A percentile compares a stretch with the other conserved stretches of the same genome.
phyloP scores from a whole-genome alignment of 2,888 invertebrate species.

The Notocelia uddmanniana region DNA sequence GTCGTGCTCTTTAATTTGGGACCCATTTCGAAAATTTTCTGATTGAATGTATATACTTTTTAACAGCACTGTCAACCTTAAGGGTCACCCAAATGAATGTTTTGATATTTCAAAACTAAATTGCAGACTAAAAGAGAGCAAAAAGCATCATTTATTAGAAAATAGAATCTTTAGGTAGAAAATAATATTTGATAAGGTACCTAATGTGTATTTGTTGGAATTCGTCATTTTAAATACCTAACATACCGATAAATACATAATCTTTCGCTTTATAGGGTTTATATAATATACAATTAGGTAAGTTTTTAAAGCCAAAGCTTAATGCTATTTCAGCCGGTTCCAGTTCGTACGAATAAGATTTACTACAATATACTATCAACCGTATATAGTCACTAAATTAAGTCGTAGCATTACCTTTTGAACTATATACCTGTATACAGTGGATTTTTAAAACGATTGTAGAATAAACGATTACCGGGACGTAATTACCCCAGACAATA shows the following conservation, averaged over 20 bases:
- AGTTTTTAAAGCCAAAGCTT: constrained; percentile 71
- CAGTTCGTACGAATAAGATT: constrained; percentile 53
- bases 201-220: constrained; percentile 34
- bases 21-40: too few species aligned
- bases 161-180: constrained; percentile 31
- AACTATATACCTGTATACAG: constrained; percentile 47
- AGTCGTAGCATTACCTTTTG: constrained; percentile 57
- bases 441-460: constrained; percentile 60
- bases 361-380: constrained; percentile 55
- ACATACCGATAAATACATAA: constrained; percentile 44
- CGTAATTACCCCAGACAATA: constrained; percentile 73
- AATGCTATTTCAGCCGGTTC: constrained; percentile 62
- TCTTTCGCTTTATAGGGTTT: constrained; percentile 58
- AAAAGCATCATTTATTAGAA: constrained; percentile 38
- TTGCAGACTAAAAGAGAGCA: constrained; percentile 18
- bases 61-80: too few species aligned
- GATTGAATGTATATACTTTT: too few species aligned
- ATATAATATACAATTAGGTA: constrained; percentile 57
- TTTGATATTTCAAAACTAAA: neutral
- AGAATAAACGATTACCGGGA: constrained; percentile 55
- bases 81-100: neutral
- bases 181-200: constrained; percentile 36
- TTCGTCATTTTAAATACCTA: constrained; percentile 33
- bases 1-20: too few species aligned
- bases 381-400: constrained; percentile 60